Percentiles rank a stretch among this genome's conserved stretches.
Conservation (phyloP, 2,113 vertebrate species). For the Sardina pilchardus region DNA sequence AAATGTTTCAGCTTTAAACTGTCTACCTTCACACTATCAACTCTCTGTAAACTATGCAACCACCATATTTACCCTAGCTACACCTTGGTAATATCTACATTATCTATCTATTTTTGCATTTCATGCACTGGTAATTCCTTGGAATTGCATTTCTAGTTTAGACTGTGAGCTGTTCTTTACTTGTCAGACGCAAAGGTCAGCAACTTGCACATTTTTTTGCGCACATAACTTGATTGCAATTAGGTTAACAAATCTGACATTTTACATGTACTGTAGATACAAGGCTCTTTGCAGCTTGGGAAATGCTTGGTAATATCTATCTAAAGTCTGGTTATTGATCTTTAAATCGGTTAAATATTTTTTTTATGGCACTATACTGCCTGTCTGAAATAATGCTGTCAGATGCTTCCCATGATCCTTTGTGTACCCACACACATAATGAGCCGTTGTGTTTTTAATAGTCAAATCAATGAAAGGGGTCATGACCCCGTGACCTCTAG, state of each 20-base stretch:
- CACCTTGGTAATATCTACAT: too few species aligned
- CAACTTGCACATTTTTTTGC: neutral
- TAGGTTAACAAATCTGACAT: neutral
- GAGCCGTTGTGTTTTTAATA: neutral
- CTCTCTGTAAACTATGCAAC: too few species aligned
- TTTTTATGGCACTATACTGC: neutral
- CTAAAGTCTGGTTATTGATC: neutral
- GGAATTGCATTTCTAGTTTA: too few species aligned
- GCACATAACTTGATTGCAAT: neutral
- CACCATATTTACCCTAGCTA: too few species aligned
- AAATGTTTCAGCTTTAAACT: too few species aligned
- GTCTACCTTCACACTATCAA: too few species aligned
- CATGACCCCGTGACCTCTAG: neutral
- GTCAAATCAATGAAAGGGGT: neutral
- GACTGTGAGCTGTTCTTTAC: neutral
- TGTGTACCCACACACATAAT: neutral
- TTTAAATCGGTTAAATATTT: neutral
- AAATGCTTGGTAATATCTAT: neutral
- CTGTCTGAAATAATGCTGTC: neutral
- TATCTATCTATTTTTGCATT: too few species aligned
- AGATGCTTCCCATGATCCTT: neutral
- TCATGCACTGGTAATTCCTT: too few species aligned
- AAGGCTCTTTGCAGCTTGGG: neutral
- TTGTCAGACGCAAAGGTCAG: neutral
- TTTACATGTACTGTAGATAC: neutral